Percentiles rank a stretch among this genome's conserved stretches.
These are phyloP conservation scores for Cancer borealis DNA, from an alignment of 2,888 invertebrate species.

Conservation along the genomic window DNA sequence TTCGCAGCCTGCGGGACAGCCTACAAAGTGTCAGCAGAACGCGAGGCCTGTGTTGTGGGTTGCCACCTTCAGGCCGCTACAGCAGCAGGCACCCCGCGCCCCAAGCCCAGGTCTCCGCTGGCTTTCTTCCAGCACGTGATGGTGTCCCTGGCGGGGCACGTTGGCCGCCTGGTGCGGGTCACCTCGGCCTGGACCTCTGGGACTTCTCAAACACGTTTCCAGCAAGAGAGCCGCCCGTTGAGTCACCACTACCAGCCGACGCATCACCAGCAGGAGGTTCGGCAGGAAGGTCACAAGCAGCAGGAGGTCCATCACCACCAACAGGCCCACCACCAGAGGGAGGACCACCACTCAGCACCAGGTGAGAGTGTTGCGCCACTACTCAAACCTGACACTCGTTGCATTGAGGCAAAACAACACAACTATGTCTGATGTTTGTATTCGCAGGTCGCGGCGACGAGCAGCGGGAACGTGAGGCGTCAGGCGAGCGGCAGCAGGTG, in stretches of 20 bases:
- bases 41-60: slow-evolving; percentile 75
- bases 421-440: not conserved
- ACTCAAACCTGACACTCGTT: not conserved
- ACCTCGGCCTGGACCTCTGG: slow-evolving; percentile 68
- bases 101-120: slow-evolving; percentile 52
- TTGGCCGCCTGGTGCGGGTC: slow-evolving; percentile 69
- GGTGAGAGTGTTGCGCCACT: not conserved
- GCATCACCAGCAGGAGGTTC: slow-evolving; percentile 42
- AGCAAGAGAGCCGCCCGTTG: slow-evolving; percentile 48
- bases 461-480: not conserved
- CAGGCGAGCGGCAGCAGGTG: not conserved
- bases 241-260: not conserved
- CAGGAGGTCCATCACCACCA: not conserved
- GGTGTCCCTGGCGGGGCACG: slow-evolving; percentile 68
- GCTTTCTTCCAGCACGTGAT: slow-evolving; percentile 73
- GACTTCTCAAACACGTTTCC: not conserved
- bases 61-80: slow-evolving; percentile 74
- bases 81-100: slow-evolving; percentile 53
- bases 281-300: not conserved
- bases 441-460: not conserved
- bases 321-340: slow-evolving; percentile 38
- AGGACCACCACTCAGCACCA: slow-evolving; percentile 27
- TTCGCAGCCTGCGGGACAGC: slow-evolving; percentile 72
- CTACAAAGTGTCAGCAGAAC: slow-evolving; percentile 69
- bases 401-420: not conserved